A percentile compares a stretch with the other conserved stretches of the same genome.
phyloP scores from a whole-genome alignment of 2,113 vertebrate species.

The Apodemus speciosus region DNA sequence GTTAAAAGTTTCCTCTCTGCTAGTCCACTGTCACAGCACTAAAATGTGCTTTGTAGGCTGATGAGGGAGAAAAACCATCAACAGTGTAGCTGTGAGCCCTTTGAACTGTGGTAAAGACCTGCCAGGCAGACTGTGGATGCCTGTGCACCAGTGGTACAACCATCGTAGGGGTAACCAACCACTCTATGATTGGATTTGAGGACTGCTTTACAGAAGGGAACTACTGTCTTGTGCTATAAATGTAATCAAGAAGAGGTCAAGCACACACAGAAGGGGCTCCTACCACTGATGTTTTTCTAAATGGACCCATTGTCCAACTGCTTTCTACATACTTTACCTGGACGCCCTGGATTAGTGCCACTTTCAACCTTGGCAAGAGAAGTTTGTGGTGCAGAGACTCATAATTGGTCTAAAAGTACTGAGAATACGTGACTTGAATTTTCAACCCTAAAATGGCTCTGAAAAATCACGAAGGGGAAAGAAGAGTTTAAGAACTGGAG shows the following conservation, averaged over 20 bases:
- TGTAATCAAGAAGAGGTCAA: not conserved
- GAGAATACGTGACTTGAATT: not conserved
- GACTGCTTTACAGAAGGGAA: not conserved
- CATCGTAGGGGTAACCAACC: not conserved
- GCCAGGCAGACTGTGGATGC: not conserved
- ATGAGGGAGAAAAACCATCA: not conserved
- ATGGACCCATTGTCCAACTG: no score
- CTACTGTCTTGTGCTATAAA: not conserved
- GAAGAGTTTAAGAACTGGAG: not conserved
- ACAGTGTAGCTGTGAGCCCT: not conserved
- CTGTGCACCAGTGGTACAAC: fast-evolving
- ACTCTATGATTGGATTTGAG: not conserved
- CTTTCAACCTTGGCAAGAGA: not conserved
- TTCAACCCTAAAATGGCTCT: not conserved
- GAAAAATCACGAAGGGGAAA: not conserved
- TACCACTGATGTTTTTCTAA: not conserved
- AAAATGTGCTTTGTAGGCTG: not conserved
- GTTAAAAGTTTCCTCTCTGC: not conserved
- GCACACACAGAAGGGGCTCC: not conserved
- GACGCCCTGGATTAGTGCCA: not conserved
- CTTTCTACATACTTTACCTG: not conserved
- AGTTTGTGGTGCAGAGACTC: not conserved
- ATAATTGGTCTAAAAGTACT: not conserved
- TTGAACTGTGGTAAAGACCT: not conserved
- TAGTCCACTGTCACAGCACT: not conserved